A percentile compares a stretch with the other conserved stretches of the same genome.
phyloP scores from a whole-genome alignment of 2,113 vertebrate genomes.

The Melanerpes aurifrons region DNA sequence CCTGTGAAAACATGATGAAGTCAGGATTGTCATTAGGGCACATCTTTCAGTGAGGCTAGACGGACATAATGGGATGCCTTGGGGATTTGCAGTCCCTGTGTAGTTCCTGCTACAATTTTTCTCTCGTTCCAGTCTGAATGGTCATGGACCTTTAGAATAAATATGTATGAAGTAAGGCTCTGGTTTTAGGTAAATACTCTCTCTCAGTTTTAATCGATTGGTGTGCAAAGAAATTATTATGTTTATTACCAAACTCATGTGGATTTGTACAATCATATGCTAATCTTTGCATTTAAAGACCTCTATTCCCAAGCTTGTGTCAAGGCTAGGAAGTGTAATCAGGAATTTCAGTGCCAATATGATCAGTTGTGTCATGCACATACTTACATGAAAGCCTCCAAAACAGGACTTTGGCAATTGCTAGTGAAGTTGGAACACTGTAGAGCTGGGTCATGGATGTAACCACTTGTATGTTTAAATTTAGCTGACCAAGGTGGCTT shows the following conservation, averaged over 20 bases:
- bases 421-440: accelerated
- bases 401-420: neutral
- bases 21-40: neutral
- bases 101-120: too few relatives aligned
- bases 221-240: neutral
- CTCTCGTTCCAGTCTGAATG: neutral
- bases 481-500: neutral
- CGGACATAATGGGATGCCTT: neutral
- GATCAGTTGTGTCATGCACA: neutral
- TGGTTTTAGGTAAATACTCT: neutral
- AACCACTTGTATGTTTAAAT: neutral
- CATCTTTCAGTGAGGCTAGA: neutral
- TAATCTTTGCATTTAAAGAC: neutral
- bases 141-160: neutral
- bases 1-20: neutral
- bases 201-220: neutral
- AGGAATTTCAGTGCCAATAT: neutral
- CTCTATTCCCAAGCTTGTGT: neutral
- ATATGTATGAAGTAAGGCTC: neutral
- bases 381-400: neutral
- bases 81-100: neutral
- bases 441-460: neutral
- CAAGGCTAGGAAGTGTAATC: neutral
- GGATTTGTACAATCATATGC: neutral
- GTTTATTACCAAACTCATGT: neutral